These are phyloP conservation scores for Ctenoplectra terminalis DNA, from an alignment of 1,140 invertebrate species.

Conservation along the genomic window DNA sequence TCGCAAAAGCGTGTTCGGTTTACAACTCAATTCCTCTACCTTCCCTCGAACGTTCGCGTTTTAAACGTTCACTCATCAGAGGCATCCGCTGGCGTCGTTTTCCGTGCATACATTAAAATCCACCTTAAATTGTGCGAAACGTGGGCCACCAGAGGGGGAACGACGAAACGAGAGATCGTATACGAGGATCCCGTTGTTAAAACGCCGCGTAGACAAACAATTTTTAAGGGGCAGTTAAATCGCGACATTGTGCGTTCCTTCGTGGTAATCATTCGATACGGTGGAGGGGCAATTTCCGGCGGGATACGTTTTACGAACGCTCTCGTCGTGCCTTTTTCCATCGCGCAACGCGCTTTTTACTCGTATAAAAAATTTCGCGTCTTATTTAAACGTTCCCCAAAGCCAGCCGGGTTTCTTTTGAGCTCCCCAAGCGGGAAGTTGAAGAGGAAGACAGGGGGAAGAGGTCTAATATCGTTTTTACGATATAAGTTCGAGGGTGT, in stretches of 20 bases:
- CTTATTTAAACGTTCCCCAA: slow-evolving; percentile 79
- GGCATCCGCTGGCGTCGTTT: not conserved
- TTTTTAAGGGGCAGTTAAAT: slow-evolving; percentile 77
- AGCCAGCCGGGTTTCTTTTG: not conserved
- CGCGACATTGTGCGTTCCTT: slow-evolving; percentile 58
- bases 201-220: slow-evolving; percentile 75
- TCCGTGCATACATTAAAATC: slow-evolving; percentile 53
- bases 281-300: slow-evolving; percentile 56
- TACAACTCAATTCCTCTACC: slow-evolving; percentile 12
- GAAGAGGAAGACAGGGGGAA: slow-evolving; percentile 40
- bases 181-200: slow-evolving; percentile 57
- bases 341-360: slow-evolving; percentile 53
- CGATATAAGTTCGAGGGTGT: slow-evolving; percentile 80
- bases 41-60: not conserved
- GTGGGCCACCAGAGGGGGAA: slow-evolving; percentile 33
- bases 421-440: not conserved
- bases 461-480: slow-evolving; percentile 80
- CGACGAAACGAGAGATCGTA: slow-evolving; percentile 56
- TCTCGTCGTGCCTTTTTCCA: slow-evolving; percentile 56
- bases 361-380: slow-evolving; percentile 76
- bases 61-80: not conserved
- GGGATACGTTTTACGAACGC: slow-evolving; percentile 67
- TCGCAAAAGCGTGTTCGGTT: not conserved
- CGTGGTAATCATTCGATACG: slow-evolving; percentile 57
- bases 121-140: slow-evolving; percentile 52